Percentiles rank a stretch among this genome's conserved stretches.
These are phyloP conservation scores for Nesoenas mayeri DNA, from an alignment of 2,113 vertebrate species.

Conservation along the genomic window DNA sequence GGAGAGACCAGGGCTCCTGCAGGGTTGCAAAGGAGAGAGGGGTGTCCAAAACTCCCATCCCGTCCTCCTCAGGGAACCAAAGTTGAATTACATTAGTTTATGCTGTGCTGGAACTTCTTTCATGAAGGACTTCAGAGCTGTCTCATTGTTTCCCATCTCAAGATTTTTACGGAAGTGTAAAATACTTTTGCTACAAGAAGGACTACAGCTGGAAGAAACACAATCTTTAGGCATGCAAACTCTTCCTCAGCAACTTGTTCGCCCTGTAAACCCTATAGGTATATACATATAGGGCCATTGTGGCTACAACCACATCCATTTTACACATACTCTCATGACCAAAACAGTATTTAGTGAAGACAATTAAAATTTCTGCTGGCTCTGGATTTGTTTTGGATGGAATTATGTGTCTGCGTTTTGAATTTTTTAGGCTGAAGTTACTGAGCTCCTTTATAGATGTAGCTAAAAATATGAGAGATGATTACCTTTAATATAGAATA, in stretches of 20 bases:
- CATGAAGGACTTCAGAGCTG: neutral
- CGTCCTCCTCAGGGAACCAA: neutral
- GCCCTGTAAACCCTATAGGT: neutral
- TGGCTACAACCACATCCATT: neutral
- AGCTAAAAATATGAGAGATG: neutral
- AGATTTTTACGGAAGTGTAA: neutral
- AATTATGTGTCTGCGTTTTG: neutral
- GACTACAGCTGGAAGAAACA: neutral
- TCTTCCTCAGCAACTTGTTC: neutral
- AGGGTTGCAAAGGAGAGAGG: neutral
- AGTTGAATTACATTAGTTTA: neutral
- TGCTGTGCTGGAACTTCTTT: neutral
- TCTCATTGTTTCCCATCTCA: neutral
- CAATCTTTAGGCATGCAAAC: neutral
- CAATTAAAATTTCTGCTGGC: neutral
- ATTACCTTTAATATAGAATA: neutral
- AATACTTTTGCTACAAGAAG: neutral
- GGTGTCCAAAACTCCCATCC: neutral
- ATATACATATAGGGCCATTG: neutral
- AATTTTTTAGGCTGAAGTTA: neutral
- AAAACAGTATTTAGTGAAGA: neutral
- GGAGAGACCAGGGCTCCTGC: neutral
- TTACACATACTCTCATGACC: neutral
- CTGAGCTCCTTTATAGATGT: neutral
- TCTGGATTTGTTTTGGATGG: constrained; percentile 16